These are phyloP conservation scores for Serranus cabrilla DNA, from an alignment of 2,797 vertebrate genomes.

Conservation along the genomic window DNA sequence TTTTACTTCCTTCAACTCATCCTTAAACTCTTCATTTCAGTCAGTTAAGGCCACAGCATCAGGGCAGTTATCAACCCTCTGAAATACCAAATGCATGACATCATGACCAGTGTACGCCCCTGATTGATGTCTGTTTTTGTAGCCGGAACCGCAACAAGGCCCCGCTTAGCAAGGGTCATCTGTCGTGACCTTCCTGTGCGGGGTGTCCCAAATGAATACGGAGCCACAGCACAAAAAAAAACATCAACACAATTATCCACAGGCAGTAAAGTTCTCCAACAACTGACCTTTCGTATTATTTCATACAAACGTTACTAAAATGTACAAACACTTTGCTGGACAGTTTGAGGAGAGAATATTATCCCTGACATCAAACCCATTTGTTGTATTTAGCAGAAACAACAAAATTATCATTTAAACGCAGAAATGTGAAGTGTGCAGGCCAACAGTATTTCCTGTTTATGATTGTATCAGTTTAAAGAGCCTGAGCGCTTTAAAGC, in stretches of 20 bases:
- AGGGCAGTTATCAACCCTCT: not conserved
- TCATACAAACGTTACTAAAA: too few relatives aligned
- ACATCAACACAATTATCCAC: not conserved
- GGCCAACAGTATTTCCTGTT: slow-evolving; percentile 26
- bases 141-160: slow-evolving; percentile 46
- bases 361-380: not conserved
- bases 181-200: slow-evolving; percentile 30
- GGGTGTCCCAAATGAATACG: not conserved
- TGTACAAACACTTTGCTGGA: not conserved
- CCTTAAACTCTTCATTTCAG: slow-evolving; percentile 16
- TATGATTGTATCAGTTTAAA: slow-evolving; percentile 17
- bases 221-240: not conserved
- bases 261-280: not conserved
- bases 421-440: slow-evolving; percentile 2
- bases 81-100: slow-evolving; percentile 54
- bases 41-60: slow-evolving; percentile 7
- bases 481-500: not conserved
- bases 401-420: slow-evolving; percentile 34
- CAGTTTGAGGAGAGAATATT: not conserved
- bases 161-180: slow-evolving; percentile 31
- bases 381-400: not conserved
- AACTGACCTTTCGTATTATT: not conserved
- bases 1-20: slow-evolving; percentile 4
- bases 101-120: slow-evolving; percentile 31
- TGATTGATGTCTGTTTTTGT: slow-evolving; percentile 58